Conservation (phyloP, 2,113 vertebrate species). For the Alexandromys fortis region DNA sequence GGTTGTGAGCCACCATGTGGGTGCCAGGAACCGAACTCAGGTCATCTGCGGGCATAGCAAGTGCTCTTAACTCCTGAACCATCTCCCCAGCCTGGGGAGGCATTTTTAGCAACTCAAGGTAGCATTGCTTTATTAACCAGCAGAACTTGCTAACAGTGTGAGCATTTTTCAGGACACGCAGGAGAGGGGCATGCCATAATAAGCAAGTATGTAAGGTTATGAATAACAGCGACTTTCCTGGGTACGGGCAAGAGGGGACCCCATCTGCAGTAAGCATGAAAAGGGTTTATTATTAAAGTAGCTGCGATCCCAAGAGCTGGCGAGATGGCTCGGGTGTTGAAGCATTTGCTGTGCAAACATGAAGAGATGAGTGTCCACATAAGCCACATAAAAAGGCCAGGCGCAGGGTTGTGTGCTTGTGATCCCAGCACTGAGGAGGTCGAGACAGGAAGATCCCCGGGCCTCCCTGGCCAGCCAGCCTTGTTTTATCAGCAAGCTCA, state of each 20-base stretch:
- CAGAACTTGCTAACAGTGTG: accelerated
- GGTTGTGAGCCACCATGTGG: not conserved
- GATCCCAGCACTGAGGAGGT: not conserved
- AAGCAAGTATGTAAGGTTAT: not conserved
- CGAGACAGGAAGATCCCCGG: not conserved
- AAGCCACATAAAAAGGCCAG: not conserved
- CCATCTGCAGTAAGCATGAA: not conserved
- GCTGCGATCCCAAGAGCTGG: not conserved
- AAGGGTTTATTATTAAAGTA: not conserved
- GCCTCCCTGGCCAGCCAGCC: not conserved
- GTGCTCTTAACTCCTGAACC: not conserved
- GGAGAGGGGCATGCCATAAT: not conserved
- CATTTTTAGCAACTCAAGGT: not conserved
- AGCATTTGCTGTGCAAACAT: not conserved
- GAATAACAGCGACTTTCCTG: not conserved
- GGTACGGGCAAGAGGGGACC: not conserved
- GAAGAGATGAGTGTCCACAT: not conserved
- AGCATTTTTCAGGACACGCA: not conserved
- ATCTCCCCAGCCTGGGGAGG: not conserved
- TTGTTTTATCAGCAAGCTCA: not conserved
- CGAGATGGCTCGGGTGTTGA: not conserved
- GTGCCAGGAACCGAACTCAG: not conserved
- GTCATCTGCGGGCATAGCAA: not conserved
- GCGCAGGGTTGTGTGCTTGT: accelerated
- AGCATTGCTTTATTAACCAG: not conserved